Base-by-base conservation (phyloP, 2,113 vertebrate species). In the Cinclus cinclus region DNA sequence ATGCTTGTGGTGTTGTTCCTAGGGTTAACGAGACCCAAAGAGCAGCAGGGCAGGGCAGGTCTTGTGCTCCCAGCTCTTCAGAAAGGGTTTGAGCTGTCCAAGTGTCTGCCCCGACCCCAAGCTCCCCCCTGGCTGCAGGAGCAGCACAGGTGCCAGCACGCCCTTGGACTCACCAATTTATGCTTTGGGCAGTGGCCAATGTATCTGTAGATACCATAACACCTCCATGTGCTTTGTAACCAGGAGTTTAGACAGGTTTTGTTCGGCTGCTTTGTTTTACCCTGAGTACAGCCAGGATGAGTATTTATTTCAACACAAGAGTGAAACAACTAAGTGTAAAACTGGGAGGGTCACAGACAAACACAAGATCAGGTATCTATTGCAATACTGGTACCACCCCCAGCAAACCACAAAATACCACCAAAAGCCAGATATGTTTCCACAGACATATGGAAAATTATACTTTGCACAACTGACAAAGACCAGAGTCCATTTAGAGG, bases 271-370 rank as follows among this genome's bases (percentile, higher is more conserved):
- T 82, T 75, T 60, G 14, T 5, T 55, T 85, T 71, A 35, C 12
- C 9, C 6, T 0, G 0, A 16, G 18, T 17, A 5, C 4, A 5
- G 47, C 9, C 74, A 69, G 18, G 11, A 60, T 37, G 19, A 81
- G 15, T 11, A 53, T 22, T 30, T 60, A 31, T 68, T 82, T 71
- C 15, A 67, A 47, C 3, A 42, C 35, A 73, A 42, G 18, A 55
- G 30, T 46, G 53, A 50, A 85, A 67, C 14, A 75, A 18, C 22
- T 47, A 7, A 7, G 1, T 31, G 31, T 52, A 78, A 47, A 93
- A 50, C 12, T 30, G 28, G 28, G 9, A 82, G 22, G 14, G 52
- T 49, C 31, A 41, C 10, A 59, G 25, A 44, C 0, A 2, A 56
- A 37, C 20, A 17, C 15, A 39, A 68, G 22, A 60, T 28, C 19